Evolutionary conservation across 37 sponge, comb jelly and placozoan species (phyloP), one percentile per base, ranked within the genome.

Genomic region (Mnemiopsis leidyi): DNA sequence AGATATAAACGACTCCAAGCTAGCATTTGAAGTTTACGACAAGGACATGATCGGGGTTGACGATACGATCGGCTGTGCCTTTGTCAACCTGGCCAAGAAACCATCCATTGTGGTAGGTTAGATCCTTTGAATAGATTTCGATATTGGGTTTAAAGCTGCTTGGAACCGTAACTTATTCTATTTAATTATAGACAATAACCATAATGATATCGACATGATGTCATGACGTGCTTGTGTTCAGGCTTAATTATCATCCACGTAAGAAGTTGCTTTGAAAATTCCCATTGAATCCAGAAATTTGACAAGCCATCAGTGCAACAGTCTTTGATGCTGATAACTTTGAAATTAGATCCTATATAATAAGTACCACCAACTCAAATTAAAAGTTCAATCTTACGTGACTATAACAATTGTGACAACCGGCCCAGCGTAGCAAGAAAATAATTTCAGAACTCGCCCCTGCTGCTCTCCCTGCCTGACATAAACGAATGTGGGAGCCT

Each of bases 11-110:
- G 36, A 79, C 23, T 79, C 82, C 1, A 30, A 79, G 36, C 35
- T 79, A 33, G 35, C 37, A 1, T 79, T 79, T 79, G 82, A 79
- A 31, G 82, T 79, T 2, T 33, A 79, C 34, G 82, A 79, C 37
- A 79, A 79, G 37, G 82, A 79, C 21, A 30, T 79, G 35, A 79
- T 79, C 21, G 36, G 36, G 23, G 23, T 16, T 3, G 82, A 79
- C 34, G 82, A 33, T 1, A 79, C 33, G 37, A 79, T 79, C 3
- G 82, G 82, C 2, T 79, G 33, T 35, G 82, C 82, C 36, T 36
- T 79, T 29, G 37, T 79, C 23, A 79, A 79, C 82, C 21, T 79
- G 13, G 1, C 3, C 21, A 79, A 79, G 37, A 79, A 36, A 36
- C 37, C 82, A 2, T 18, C 21, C 21, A 79, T 79, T 13, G 36